Evolutionary conservation across 2,888 invertebrate species (phyloP).

Genomic region (Nymphalis c-album): DNA sequence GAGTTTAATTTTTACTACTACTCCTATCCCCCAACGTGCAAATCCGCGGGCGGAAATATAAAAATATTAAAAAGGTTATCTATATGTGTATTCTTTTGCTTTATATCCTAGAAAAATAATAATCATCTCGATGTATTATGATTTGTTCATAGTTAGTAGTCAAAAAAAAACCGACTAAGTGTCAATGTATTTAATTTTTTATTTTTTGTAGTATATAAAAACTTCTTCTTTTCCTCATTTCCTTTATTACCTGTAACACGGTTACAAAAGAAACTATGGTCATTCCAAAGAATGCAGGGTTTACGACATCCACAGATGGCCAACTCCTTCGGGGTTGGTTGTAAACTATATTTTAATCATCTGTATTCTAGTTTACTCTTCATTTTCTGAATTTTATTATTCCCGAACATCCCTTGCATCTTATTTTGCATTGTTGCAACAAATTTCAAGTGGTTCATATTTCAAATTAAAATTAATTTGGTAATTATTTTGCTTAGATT

Average conservation of each 20-base stretch:
- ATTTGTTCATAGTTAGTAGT: not conserved
- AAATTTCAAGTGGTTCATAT: not conserved
- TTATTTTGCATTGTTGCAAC: conserved; percentile 1
- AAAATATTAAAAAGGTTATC: no score
- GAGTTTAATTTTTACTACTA: no score
- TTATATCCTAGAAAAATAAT: no score
- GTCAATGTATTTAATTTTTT: not conserved
- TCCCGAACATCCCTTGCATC: not conserved
- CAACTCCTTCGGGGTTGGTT: conserved; percentile 23
- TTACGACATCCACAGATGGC: conserved; percentile 11
- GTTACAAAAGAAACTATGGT: not conserved
- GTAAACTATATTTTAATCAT: conserved; percentile 36
- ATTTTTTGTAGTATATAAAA: not conserved
- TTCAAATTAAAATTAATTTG: no score
- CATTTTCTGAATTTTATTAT: conserved; percentile 13
- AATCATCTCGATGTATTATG: not conserved
- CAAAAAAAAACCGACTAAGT: not conserved
- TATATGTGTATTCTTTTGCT: no score
- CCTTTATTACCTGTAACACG: conserved; percentile 2
- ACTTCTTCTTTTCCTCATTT: not conserved
- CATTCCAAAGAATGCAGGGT: not conserved
- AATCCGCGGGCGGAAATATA: no score
- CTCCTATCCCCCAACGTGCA: no score
- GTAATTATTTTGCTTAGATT: no score
- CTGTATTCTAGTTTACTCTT: conserved; percentile 25